Evolutionary conservation across 2,888 invertebrate species (phyloP).

Genomic region (Drosophila macrospina): DNA sequence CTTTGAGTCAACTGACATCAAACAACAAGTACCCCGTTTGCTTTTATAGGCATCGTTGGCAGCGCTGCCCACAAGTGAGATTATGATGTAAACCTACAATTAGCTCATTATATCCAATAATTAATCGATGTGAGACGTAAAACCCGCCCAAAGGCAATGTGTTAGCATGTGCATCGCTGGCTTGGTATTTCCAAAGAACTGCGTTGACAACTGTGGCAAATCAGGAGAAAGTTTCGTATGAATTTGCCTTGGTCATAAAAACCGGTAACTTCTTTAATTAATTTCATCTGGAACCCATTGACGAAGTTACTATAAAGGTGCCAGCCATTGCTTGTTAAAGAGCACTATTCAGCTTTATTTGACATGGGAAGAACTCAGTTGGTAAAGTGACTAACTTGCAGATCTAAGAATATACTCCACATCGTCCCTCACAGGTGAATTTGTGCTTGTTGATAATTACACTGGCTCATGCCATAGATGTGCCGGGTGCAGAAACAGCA

Average conservation of each 20-base stretch:
- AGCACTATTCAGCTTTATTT: conserved; percentile 6
- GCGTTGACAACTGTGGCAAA: conserved; percentile 22
- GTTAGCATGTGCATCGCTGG: conserved; percentile 18
- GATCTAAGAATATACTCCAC: background rate
- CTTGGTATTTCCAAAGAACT: conserved; percentile 33
- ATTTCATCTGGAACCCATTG: conserved; percentile 31
- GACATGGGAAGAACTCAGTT: conserved; percentile 26
- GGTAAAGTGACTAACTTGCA: conserved; percentile 17
- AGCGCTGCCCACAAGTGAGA: conserved; percentile 42
- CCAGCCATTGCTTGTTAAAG: conserved; percentile 10
- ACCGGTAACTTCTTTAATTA: conserved; percentile 35
- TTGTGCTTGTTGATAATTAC: conserved; percentile 18
- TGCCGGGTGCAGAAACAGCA: background rate
- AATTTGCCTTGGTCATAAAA: conserved; percentile 41
- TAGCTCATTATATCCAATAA: conserved; percentile 40
- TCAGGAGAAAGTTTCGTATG: background rate
- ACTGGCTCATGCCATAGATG: background rate
- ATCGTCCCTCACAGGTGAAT: conserved; percentile 17
- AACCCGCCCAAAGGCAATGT: conserved; percentile 38
- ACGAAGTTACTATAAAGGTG: conserved; percentile 48
- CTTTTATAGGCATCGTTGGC: conserved; percentile 55
- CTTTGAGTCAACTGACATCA: conserved; percentile 39
- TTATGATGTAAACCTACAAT: conserved; percentile 48
- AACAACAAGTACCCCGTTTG: conserved; percentile 4
- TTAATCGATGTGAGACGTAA: conserved; percentile 30